Conservation (phyloP, 2,797 vertebrate genomes). For the Macroramphosus scolopax region DNA sequence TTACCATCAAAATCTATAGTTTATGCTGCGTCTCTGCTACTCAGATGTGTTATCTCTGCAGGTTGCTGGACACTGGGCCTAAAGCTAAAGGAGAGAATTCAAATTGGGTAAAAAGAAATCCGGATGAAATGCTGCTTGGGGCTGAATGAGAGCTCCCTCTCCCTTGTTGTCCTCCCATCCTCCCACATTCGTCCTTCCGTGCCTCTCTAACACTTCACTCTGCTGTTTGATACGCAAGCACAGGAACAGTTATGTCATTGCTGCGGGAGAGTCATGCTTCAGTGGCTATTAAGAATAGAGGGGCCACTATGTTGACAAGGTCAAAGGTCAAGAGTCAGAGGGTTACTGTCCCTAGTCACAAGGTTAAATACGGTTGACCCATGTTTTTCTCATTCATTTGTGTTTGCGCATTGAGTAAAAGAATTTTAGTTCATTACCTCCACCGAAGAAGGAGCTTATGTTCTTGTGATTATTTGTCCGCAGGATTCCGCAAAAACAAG, state of each 20-base stretch:
- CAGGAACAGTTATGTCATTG: slow-evolving; percentile 18
- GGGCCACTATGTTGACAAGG: slow-evolving; percentile 31
- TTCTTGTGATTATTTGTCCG: too few relatives aligned
- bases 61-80: too few relatives aligned
- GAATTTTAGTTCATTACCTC: neutral
- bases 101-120: neutral
- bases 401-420: slow-evolving; percentile 3
- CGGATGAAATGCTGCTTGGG: neutral
- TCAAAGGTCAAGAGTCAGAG: slow-evolving; percentile 57
- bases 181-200: slow-evolving; percentile 22
- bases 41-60: too few relatives aligned
- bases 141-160: slow-evolving; percentile 1
- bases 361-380: slow-evolving; percentile 37
- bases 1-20: too few relatives aligned
- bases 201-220: slow-evolving; percentile 8
- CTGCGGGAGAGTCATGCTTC: slow-evolving; percentile 36
- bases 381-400: slow-evolving; percentile 26
- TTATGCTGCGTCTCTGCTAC: too few relatives aligned
- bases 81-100: too few relatives aligned
- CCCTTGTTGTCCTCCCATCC: slow-evolving; percentile 13
- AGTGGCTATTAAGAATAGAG: slow-evolving; percentile 23
- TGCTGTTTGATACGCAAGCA: slow-evolving; percentile 9
- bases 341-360: slow-evolving; percentile 33
- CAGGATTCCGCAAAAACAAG: too few relatives aligned
- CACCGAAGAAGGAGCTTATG: too few relatives aligned